Conservation (phyloP, 2,888 invertebrate genomes). For the Xylocampa areola region DNA sequence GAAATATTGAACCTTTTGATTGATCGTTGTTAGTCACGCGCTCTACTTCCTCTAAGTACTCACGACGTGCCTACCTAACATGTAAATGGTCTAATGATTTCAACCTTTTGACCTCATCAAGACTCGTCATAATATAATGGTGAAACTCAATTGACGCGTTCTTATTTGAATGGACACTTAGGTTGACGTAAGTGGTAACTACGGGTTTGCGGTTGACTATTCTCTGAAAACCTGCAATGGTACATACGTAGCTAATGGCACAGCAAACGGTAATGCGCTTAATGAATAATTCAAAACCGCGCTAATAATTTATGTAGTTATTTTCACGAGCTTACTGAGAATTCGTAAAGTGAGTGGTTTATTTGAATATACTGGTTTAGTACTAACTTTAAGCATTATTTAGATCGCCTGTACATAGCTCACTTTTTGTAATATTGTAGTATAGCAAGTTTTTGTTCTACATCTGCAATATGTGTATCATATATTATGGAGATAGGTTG, state of each 20-base stretch:
- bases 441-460: conserved; percentile 20
- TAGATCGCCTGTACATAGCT: conserved; percentile 33
- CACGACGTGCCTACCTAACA: conserved; percentile 9
- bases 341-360: conserved; percentile 53
- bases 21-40: conserved; percentile 68
- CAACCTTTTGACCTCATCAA: conserved; percentile 69
- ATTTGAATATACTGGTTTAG: conserved; percentile 39
- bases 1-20: conserved; percentile 63
- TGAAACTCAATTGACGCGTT: conserved; percentile 58
- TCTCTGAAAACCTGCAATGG: conserved; percentile 65
- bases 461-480: conserved; percentile 12
- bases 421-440: conserved; percentile 18
- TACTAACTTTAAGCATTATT: conserved; percentile 22
- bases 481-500: conserved; percentile 28
- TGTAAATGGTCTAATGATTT: conserved; percentile 63
- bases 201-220: conserved; percentile 55
- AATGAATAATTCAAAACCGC: conserved; percentile 74
- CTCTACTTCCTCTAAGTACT: conserved; percentile 50
- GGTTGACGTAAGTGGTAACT: conserved; percentile 57
- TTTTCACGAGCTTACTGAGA: conserved; percentile 60
- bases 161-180: conserved; percentile 57
- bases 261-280: conserved; percentile 67
- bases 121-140: conserved; percentile 55
- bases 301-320: conserved; percentile 55
- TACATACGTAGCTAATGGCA: conserved; percentile 61